Evolutionary conservation across 2,888 invertebrate species (phyloP).

Genomic region (Timema cristinae): DNA sequence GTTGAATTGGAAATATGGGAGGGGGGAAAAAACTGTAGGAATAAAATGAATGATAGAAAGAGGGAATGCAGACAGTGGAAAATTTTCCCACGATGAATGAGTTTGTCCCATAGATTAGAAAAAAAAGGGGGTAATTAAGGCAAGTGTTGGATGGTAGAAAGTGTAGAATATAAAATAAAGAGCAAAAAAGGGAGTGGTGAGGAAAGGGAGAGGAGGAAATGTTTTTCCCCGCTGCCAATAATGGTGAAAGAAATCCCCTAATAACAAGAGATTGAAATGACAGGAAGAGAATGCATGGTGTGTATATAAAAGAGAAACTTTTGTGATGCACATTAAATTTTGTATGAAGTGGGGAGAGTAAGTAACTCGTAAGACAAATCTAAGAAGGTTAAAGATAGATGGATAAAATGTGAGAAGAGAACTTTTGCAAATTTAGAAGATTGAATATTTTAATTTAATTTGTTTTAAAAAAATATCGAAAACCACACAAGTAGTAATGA

Average conservation of each 20-base stretch:
- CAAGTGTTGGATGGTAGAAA: background rate
- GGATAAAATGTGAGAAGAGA: no score
- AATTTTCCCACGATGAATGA: constrained; percentile 24
- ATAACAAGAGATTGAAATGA: constrained; percentile 27
- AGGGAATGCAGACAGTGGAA: constrained; percentile 24
- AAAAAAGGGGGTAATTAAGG: constrained; percentile 12
- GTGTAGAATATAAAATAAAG: constrained; percentile 2
- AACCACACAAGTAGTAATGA: no score
- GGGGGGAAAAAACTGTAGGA: background rate
- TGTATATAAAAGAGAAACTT: background rate
- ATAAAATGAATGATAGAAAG: constrained; percentile 14
- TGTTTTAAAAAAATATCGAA: no score
- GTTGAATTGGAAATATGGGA: constrained; percentile 6
- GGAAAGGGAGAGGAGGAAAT: no score
- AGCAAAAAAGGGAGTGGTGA: no score
- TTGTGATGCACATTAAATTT: constrained; percentile 1
- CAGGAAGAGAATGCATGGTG: constrained; percentile 13
- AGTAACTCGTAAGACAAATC: no score
- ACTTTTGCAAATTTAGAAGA: no score
- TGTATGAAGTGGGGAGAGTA: background rate
- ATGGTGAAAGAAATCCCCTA: constrained; percentile 10
- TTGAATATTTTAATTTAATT: no score
- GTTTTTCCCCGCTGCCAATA: background rate
- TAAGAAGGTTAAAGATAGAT: no score
- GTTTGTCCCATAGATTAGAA: constrained; percentile 14